These are phyloP conservation scores for Danaus melanippus DNA, from an alignment of 1,140 invertebrate species.

Conservation along the genomic window DNA sequence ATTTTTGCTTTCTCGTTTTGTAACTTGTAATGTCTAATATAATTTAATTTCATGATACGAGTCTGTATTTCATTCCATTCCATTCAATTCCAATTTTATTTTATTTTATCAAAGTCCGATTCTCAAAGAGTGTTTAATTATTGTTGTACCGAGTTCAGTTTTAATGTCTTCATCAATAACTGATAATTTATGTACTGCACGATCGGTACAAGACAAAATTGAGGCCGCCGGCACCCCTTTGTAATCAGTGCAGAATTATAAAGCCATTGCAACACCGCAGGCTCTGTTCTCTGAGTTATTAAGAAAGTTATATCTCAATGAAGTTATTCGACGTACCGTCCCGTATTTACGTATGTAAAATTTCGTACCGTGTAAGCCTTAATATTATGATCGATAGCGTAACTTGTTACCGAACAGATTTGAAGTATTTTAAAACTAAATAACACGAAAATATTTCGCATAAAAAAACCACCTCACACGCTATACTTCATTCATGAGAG, in stretches of 20 bases:
- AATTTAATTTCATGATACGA: too few relatives aligned
- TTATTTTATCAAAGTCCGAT: too few relatives aligned
- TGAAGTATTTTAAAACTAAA: too few relatives aligned
- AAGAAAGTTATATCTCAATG: conserved; percentile 57
- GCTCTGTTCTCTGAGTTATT: conserved; percentile 45
- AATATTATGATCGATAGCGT: too few relatives aligned
- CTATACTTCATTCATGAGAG: too few relatives aligned
- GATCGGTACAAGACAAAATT: conserved; percentile 69
- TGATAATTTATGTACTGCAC: conserved; percentile 70
- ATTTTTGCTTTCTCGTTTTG: too few relatives aligned
- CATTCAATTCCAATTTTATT: too few relatives aligned
- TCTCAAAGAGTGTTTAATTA: conserved; percentile 24
- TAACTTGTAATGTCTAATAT: too few relatives aligned
- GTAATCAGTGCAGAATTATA: conserved; percentile 71
- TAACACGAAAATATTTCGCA: too few relatives aligned
- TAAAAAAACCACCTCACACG: too few relatives aligned
- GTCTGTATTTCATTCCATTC: too few relatives aligned
- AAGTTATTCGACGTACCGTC: conserved; percentile 25
- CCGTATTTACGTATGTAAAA: conserved; percentile 21
- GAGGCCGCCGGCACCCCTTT: conserved; percentile 67
- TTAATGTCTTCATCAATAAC: conserved; percentile 71
- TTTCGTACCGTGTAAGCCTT: conserved; percentile 2
- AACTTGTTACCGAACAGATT: too few relatives aligned
- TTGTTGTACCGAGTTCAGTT: conserved; percentile 44
- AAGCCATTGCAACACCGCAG: conserved; percentile 62